Conservation (phyloP, 1,140 invertebrate genomes). For the Parasteatoda tepidariorum region DNA sequence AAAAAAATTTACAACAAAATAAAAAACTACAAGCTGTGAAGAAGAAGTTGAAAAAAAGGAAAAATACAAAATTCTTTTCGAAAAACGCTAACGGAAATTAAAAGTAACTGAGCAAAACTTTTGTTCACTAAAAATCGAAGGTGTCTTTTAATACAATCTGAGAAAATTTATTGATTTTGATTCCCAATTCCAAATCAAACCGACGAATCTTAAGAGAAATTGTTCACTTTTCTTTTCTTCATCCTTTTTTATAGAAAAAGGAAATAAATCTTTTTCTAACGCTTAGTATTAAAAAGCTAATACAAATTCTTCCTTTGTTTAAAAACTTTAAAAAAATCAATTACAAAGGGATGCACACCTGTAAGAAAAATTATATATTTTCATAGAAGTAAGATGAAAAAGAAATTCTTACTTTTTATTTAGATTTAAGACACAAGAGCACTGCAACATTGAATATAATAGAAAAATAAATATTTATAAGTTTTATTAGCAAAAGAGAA, state of each 20-base stretch:
- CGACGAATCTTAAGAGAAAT: not conserved
- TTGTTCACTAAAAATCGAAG: slow-evolving; percentile 37
- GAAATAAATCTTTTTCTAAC: not conserved
- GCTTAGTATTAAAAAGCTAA: no score
- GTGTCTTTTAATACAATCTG: slow-evolving; percentile 22
- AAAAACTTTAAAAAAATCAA: not conserved
- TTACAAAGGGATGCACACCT: not conserved
- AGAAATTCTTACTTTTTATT: slow-evolving; percentile 6
- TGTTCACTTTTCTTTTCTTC: not conserved
- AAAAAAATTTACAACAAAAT: slow-evolving; percentile 10
- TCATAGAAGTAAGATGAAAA: not conserved
- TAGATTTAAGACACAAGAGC: no score
- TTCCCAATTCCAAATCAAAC: slow-evolving; percentile 12
- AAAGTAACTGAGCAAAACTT: slow-evolving; percentile 37
- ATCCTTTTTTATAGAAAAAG: slow-evolving; percentile 1
- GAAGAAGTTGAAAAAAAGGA: not conserved
- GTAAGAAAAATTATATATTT: no score
- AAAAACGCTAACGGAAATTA: slow-evolving; percentile 28
- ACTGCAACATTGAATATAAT: no score
- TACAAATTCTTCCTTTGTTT: no score
- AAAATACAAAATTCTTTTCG: not conserved
- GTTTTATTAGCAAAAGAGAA: no score
- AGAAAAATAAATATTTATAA: no score
- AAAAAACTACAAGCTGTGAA: slow-evolving; percentile 23
- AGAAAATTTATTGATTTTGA: slow-evolving; percentile 25